Evolutionary conservation across 2,888 invertebrate genomes (phyloP).

Genomic region (Drosophila birchii): DNA sequence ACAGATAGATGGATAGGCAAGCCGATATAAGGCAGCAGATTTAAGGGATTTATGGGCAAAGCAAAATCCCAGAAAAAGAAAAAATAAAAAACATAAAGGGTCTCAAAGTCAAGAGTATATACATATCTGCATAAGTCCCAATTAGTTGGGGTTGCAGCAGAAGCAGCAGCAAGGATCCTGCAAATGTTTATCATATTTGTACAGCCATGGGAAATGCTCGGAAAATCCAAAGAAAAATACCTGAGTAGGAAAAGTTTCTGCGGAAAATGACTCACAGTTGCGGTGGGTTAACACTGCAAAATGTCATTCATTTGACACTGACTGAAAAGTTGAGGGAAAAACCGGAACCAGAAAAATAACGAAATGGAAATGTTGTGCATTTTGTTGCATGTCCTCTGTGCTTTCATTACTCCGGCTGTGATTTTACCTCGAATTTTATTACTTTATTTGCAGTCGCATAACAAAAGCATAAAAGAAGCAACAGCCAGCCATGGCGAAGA

Average conservation of each 20-base stretch:
- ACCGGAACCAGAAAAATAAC: conserved; percentile 2
- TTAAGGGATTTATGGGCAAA: conserved; percentile 30
- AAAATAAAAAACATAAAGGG: neutral
- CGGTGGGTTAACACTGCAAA: conserved; percentile 29
- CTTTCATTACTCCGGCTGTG: conserved; percentile 37
- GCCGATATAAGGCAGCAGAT: conserved; percentile 23
- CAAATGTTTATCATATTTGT: conserved; percentile 31
- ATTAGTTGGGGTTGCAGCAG: conserved; percentile 28
- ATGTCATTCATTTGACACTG: conserved; percentile 46
- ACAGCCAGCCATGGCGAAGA: conserved; percentile 31
- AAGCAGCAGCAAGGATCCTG: neutral
- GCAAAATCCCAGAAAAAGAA: neutral
- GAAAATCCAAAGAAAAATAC: conserved; percentile 29
- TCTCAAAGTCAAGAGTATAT: conserved; percentile 22
- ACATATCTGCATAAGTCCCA: conserved; percentile 24
- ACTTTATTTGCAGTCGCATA: conserved; percentile 75
- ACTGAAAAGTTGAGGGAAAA: conserved; percentile 18
- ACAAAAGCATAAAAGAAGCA: conserved; percentile 72
- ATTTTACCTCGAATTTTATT: conserved; percentile 62
- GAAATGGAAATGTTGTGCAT: conserved; percentile 29
- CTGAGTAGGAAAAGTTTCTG: conserved; percentile 6
- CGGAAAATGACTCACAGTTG: conserved; percentile 37
- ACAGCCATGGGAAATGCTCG: conserved; percentile 1
- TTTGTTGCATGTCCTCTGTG: conserved; percentile 33
- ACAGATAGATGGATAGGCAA: conserved; percentile 35